Base-by-base conservation (phyloP, 2,113 vertebrate genomes). In the Lamprotornis superbus region DNA sequence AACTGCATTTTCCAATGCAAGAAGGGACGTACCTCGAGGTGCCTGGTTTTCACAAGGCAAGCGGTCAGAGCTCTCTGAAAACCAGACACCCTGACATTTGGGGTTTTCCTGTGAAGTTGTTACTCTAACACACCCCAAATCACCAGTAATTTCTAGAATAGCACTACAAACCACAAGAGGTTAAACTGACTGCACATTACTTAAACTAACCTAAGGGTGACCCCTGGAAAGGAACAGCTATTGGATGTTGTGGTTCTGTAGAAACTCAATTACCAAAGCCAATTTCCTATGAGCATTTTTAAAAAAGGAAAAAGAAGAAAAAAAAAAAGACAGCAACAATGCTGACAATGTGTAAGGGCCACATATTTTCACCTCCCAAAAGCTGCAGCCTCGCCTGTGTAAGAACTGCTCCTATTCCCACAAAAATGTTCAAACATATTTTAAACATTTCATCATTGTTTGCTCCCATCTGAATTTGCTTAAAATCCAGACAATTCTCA, bases 251-350 rank as follows among this genome's bases (percentile, higher is more conserved):
- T 89, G 94, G 96, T 93, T 95, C 95, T 95, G 93, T 90, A 96
- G 94, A 97, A 97, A 95, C 95, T 96, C 95, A 96, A 96, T 96
- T 96, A 97, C 85, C 85, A 96, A 93, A 95, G 95, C 95, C 68
- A 96, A 97, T 96, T 96, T 97, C 95, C 93, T 96, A 94, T 18
- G n/a, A 95, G 69, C 77, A 89, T 93, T 95, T 71, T 71, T 52
- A 18, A 91, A 79, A 88, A 74, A 86, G 53, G 37, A 33, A 53
- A 37, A 14, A 27, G 16, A 25, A 44, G 18, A 24, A 12, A 6
- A 35, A 31, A 55, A 53, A 65, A 80, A 52, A 81, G 4, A 10
- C 71, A 93, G 80, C 73, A 92, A 95, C 86, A 88, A 93, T 57
- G 73, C 83, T 68, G 93, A 96, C 92, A 83, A 96, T 81, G 93